Percentiles rank a stretch among this genome's conserved stretches.
phyloP scores from a whole-genome alignment of 2,888 invertebrate species.

The Abscondita cerata region DNA sequence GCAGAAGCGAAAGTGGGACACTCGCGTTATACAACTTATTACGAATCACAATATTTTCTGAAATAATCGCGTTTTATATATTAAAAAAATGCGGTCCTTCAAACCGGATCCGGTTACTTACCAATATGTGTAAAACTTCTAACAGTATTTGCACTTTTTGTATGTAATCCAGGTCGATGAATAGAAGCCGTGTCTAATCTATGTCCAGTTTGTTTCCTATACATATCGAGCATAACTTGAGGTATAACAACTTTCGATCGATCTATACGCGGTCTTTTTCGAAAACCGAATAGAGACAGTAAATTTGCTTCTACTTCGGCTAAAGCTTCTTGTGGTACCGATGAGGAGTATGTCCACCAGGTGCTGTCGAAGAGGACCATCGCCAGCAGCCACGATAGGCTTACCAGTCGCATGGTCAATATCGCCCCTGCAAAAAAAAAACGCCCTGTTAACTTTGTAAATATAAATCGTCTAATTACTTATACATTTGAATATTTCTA shows the following conservation, averaged over 20 bases:
- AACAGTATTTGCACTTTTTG: constrained; percentile 83
- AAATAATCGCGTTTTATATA: constrained; percentile 10
- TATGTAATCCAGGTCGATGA: constrained; percentile 71
- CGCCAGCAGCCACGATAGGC: constrained; percentile 52
- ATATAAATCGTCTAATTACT: constrained; percentile 26
- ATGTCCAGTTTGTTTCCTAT: constrained; percentile 70
- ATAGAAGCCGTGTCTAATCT: constrained; percentile 70
- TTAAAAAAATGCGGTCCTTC: no score
- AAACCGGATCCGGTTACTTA: constrained; percentile 55
- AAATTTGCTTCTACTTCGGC: constrained; percentile 64
- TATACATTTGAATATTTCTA: constrained; percentile 23
- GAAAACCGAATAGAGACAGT: constrained; percentile 68
- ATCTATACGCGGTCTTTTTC: constrained; percentile 61
- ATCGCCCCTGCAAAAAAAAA: constrained; percentile 52
- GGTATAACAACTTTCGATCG: constrained; percentile 70
- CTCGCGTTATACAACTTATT: constrained; percentile 37
- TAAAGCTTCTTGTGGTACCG: constrained; percentile 49
- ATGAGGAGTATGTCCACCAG: constrained; percentile 41
- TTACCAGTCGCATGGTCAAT: constrained; percentile 55
- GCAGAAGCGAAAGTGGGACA: constrained; percentile 39
- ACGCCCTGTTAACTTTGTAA: constrained; percentile 22
- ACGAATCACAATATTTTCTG: constrained; percentile 6
- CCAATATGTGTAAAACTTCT: constrained; percentile 83
- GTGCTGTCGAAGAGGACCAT: constrained; percentile 42
- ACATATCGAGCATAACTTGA: constrained; percentile 81